Base-by-base conservation (phyloP, 1,140 invertebrate species). In the Drosophila athabasca region DNA sequence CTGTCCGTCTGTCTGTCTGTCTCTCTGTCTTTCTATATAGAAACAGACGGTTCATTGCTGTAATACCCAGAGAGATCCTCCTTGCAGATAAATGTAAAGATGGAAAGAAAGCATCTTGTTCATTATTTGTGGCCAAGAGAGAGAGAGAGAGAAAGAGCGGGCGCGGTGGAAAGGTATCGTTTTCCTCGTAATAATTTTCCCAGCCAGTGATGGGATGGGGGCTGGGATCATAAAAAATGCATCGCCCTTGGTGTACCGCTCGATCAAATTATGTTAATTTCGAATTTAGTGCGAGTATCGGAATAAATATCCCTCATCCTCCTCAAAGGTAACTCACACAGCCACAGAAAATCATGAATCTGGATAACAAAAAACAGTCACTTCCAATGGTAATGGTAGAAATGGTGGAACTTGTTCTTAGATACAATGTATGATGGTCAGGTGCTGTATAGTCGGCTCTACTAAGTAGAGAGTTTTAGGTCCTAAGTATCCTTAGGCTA, bases 241-340 rank as follows among this genome's bases (percentile, higher is more conserved):
- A 62, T 57, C 75, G 69, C 76, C 87, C 81, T 88, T 72, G 73
- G 61, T 83, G 84, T 76, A 76, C 65, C 83, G 83, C 68, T 88
- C 83, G 79, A 88, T 88, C 84, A 89, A 88, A 84, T 88, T 88
- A 88, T 88, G 84, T 88, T 74, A 88, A 88, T 88, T 70, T 80
- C 58, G 67, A 61, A 60, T 72, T 87, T 88, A 87, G 66, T 87
- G 83, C 83, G 66, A 82, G 82, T 84, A 84, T 79, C 76, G 65
- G 79, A 59, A 68, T 49, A 69, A 69, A 48, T 31, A 43, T 67
- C 51, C 76, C 68, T 78, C 66, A 66, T 58, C 68, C 61, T 24
- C 70, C 49, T 68, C 73, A 69, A 58, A 54, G 68, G 65, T 26
- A 55, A 46, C 19, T 51, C 64, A 22, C 11, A 46, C 19, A n/a